These are phyloP conservation scores for Agraylea sexmaculata DNA, from an alignment of 1,140 invertebrate genomes.

Conservation along the genomic window DNA sequence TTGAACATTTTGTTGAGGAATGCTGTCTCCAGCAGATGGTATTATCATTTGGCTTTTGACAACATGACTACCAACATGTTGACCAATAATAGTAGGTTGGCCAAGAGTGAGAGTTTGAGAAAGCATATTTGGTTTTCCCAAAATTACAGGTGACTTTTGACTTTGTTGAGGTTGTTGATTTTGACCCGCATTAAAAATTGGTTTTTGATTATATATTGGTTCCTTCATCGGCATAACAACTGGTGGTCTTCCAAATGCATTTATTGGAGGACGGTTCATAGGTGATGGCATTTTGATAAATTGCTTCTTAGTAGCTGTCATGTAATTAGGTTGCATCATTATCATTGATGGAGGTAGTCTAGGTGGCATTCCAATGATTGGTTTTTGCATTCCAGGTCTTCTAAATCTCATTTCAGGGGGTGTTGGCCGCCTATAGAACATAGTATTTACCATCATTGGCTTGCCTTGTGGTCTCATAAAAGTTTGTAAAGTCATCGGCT, in stretches of 20 bases:
- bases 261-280: conserved; percentile 25
- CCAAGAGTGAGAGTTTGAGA: conserved; percentile 35
- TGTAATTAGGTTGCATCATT: conserved; percentile 28
- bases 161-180: conserved; percentile 17
- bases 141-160: conserved; percentile 22
- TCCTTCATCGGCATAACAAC: conserved; percentile 30
- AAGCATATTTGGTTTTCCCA: conserved; percentile 27
- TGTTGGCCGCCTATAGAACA: conserved; percentile 29
- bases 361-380: conserved; percentile 25
- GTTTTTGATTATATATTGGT: conserved; percentile 25
- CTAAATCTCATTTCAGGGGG: conserved; percentile 36
- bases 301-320: conserved; percentile 28
- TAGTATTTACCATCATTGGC: conserved; percentile 25
- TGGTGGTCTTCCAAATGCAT: conserved; percentile 26
- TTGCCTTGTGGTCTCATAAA: conserved; percentile 33
- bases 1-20: conserved; percentile 26
- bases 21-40: conserved; percentile 26
- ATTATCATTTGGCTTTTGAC: conserved; percentile 36
- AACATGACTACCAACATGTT: conserved; percentile 37
- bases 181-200: conserved; percentile 21
- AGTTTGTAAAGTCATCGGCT: conserved; percentile 35
- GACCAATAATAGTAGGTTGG: conserved; percentile 35
- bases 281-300: conserved; percentile 25
- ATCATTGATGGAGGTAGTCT: conserved; percentile 28
- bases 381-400: conserved; percentile 27